phyloP scores from a whole-genome alignment of 2,797 vertebrate species.

The Enoplosus armatus region DNA sequence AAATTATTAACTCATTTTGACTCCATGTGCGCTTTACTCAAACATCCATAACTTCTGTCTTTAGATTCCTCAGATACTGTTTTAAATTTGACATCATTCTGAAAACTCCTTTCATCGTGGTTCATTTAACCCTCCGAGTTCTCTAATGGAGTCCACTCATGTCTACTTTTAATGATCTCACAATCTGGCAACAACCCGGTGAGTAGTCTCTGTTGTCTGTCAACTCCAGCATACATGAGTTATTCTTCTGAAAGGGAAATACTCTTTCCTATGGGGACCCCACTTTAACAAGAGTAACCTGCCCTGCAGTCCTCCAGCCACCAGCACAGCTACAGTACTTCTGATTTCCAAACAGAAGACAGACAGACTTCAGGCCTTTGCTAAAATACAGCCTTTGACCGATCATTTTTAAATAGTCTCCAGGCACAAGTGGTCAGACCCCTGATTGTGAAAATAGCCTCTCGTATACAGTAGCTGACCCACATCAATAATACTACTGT shows the following conservation, averaged over 20 bases:
- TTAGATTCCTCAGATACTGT: background rate
- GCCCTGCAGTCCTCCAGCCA: slow-evolving; percentile 27
- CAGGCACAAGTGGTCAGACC: slow-evolving; percentile 40
- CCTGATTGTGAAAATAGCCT: slow-evolving; percentile 37
- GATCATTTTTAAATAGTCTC: slow-evolving; percentile 42
- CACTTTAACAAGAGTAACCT: slow-evolving; percentile 36
- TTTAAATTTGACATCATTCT: slow-evolving; percentile 11
- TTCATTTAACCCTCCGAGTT: slow-evolving; percentile 7
- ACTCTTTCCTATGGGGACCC: slow-evolving; percentile 44
- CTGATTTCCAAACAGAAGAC: slow-evolving; percentile 29
- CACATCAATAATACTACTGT: slow-evolving; percentile 38
- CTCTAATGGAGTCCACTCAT: slow-evolving; percentile 53
- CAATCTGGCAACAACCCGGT: slow-evolving; percentile 57
- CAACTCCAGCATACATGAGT: slow-evolving; percentile 48
- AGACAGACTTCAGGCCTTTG: slow-evolving; percentile 6
- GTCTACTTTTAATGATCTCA: slow-evolving; percentile 65
- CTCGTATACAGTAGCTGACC: slow-evolving; percentile 47
- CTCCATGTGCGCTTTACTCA: background rate
- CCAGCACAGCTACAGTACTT: slow-evolving; percentile 3
- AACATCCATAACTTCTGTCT: background rate
- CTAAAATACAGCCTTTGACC: slow-evolving; percentile 31
- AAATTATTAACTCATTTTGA: slow-evolving; percentile 1
- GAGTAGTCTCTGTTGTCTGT: slow-evolving; percentile 61
- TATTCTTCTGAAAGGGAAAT: slow-evolving; percentile 59
- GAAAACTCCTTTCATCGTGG: no score